Percentiles rank a stretch among this genome's conserved stretches.
These are phyloP conservation scores for Nineta flava DNA, from an alignment of 2,888 invertebrate species.

Conservation along the genomic window DNA sequence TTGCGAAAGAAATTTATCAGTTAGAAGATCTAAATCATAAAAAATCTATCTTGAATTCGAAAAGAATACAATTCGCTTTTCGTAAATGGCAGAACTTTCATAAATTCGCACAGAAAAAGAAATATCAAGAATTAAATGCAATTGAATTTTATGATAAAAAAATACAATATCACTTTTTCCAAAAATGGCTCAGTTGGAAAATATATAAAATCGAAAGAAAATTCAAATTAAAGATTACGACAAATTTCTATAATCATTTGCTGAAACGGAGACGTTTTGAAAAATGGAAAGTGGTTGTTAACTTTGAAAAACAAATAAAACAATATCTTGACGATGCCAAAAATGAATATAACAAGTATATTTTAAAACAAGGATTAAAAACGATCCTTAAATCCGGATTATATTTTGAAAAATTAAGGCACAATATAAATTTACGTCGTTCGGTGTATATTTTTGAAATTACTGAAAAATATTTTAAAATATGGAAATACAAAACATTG, in stretches of 20 bases:
- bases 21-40: not conserved
- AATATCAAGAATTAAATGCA: constrained; percentile 3
- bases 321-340: constrained; percentile 14
- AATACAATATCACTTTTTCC: constrained; percentile 11
- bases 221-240: constrained; percentile 11
- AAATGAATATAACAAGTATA: constrained; percentile 13
- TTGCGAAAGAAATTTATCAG: not conserved
- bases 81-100: not conserved
- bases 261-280: constrained; percentile 12
- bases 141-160: constrained; percentile 8
- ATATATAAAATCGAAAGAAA: constrained; percentile 6
- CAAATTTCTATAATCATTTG: constrained; percentile 11
- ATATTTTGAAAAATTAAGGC: constrained; percentile 12
- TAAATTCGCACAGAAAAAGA: not conserved
- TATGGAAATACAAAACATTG: constrained; percentile 18
- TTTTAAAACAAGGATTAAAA: constrained; percentile 15
- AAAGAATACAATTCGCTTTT: not conserved
- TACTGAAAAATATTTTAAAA: constrained; percentile 18
- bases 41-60: not conserved
- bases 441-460: constrained; percentile 14
- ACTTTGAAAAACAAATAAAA: constrained; percentile 11
- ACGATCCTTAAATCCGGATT: constrained; percentile 15
- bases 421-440: constrained; percentile 10
- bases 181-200: constrained; percentile 8
- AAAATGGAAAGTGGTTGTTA: constrained; percentile 10